Base-by-base conservation (phyloP, 2,797 vertebrate species). In the Cheirogaleus major region DNA sequence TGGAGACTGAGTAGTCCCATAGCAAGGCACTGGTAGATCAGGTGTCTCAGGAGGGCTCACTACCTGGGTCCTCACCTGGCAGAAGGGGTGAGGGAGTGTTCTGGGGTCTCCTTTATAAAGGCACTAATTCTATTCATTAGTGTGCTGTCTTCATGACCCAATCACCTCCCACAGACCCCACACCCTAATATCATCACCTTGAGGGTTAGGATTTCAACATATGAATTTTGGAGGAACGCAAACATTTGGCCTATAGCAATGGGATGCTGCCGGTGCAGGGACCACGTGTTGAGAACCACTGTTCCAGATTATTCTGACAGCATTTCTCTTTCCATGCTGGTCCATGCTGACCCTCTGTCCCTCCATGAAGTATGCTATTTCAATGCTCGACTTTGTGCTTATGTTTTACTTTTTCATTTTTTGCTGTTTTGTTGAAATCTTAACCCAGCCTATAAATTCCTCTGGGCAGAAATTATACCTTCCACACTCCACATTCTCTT, bases 401-500 rank as follows among this genome's bases (percentile, higher is more conserved):
- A 61, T 88, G 45, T 88, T 94, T 91, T 27, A 70, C 17, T 27
- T 81, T 87, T 59, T 88, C 27, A 25, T 48, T 72, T 86, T 52
- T 84, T 80, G 63, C 65, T 87, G 13, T 73, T 95, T 93, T 84
- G 63, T 69, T 96, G 48, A 80, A 91, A 89, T 89, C 65, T 92
- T 81, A 81, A 87, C 41, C 72, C 70, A 95, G 96, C 30, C 76
- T 95, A 25, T 75, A 95, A 94, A 97, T 95, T 95, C 95, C 95
- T 97, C 89, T 90, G 94, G 95, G 97, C 80, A 94, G 80, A 98
- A 97, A 97, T 98, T 95, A 97, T 84, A 95, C 72, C 63, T 94
- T 96, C 89, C 80, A 65, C 35, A 83, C 8, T 85, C 81, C 67
- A 80, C 25, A 50, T 32, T 65, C 81, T 93, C 84, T 95, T 72